A percentile compares a stretch with the other conserved stretches of the same genome.
These are phyloP conservation scores for Pavo muticus DNA, from an alignment of 2,113 vertebrate genomes.

Conservation along the genomic window DNA sequence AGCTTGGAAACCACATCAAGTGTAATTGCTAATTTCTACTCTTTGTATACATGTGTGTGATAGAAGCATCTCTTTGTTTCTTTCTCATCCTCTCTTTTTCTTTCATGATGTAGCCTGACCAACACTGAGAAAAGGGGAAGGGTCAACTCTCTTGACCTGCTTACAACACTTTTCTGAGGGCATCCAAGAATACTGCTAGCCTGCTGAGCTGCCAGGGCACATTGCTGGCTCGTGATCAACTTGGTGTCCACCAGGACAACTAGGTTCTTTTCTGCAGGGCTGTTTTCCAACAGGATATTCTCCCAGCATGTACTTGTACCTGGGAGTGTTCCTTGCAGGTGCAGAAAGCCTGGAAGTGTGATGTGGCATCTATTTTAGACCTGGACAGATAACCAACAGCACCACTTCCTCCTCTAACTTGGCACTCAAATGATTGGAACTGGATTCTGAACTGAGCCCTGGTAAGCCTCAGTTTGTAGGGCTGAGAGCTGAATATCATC, in stretches of 20 bases:
- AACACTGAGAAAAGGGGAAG: neutral
- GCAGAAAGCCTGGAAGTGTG: neutral
- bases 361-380: neutral
- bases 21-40: neutral
- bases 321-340: neutral
- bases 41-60: neutral
- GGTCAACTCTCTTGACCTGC: neutral
- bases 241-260: neutral
- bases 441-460: neutral
- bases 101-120: neutral
- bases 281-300: neutral
- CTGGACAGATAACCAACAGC: neutral
- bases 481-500: neutral
- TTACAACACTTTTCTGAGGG: neutral
- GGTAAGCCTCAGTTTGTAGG: neutral
- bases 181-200: neutral
- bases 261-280: neutral
- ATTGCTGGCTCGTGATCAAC: neutral
- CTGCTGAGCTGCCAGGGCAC: neutral
- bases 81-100: too few species aligned
- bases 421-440: fast-evolving
- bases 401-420: neutral
- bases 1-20: conserved; percentile 1
- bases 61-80: neutral
- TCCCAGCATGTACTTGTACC: neutral